A percentile compares a stretch with the other conserved stretches of the same genome.
phyloP scores from a whole-genome alignment of 2,888 invertebrate species.

The Epistrophe grossulariae region DNA sequence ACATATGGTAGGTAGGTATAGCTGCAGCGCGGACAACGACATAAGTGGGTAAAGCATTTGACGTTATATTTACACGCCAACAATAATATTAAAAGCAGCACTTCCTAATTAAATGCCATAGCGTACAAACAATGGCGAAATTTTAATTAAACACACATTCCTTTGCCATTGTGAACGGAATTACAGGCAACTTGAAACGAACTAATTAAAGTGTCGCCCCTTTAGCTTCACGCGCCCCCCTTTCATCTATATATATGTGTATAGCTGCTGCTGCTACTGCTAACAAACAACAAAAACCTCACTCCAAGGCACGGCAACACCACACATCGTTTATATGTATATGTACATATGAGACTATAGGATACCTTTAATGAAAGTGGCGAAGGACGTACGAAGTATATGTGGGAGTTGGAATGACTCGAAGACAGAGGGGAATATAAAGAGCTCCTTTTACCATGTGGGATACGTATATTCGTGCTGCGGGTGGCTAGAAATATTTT shows the following conservation, averaged over 20 bases:
- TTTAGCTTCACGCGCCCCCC: conserved; percentile 54
- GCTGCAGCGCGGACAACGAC: conserved; percentile 65
- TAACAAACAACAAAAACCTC: conserved; percentile 57
- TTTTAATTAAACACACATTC: conserved; percentile 76
- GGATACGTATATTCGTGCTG: conserved; percentile 29
- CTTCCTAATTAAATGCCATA: conserved; percentile 76
- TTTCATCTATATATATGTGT: neutral
- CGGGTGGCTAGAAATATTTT: conserved; percentile 54
- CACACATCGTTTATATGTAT: neutral
- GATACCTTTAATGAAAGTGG: conserved; percentile 70
- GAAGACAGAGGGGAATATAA: neutral
- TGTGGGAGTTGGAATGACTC: conserved; percentile 23
- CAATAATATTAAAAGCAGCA: conserved; percentile 76
- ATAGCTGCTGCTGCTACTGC: neutral
- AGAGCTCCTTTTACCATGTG: conserved; percentile 31
- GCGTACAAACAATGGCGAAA: conserved; percentile 76
- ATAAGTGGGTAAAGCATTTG: conserved; percentile 75
- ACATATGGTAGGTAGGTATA: neutral
- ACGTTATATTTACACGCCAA: conserved; percentile 75
- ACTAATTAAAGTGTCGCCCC: conserved; percentile 75
- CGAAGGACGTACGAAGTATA: conserved; percentile 40
- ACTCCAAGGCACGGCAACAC: conserved; percentile 9
- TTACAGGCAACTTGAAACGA: conserved; percentile 76
- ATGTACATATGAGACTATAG: conserved; percentile 20
- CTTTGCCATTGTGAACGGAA: conserved; percentile 76